Conservation (phyloP, 2,797 vertebrate genomes). For the Lepilemur ruficaudatus region DNA sequence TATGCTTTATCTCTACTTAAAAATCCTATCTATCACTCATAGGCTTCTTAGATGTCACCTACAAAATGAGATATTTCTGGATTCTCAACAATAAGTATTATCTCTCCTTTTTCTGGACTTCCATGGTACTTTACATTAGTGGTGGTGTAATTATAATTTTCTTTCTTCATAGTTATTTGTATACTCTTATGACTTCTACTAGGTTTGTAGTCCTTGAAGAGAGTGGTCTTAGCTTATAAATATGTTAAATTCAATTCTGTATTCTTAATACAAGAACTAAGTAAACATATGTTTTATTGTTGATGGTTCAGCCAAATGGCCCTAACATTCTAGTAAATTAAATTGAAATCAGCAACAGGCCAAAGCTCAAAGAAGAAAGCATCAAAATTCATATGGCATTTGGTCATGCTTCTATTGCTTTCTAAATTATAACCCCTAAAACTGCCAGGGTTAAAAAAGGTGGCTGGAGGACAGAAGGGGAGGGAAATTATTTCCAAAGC, state of each 20-base stretch:
- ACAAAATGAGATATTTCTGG: background rate
- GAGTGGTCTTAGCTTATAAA: background rate
- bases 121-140: background rate
- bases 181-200: background rate
- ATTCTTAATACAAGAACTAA: background rate
- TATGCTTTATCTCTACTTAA: background rate
- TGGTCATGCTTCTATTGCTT: background rate
- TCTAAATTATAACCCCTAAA: constrained; percentile 29
- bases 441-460: background rate
- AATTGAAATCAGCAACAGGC: constrained; percentile 37
- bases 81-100: background rate
- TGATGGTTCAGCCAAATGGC: constrained; percentile 53
- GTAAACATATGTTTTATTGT: constrained; percentile 60
- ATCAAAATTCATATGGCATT: constrained; percentile 44
- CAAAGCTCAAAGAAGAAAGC: constrained; percentile 46
- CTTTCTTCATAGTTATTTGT: constrained; percentile 28
- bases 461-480: background rate
- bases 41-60: background rate
- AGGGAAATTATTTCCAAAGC: background rate
- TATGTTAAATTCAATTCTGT: background rate
- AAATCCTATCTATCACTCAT: background rate
- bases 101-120: background rate
- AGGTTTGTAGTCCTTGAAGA: constrained; percentile 2
- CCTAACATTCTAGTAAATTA: constrained; percentile 48
- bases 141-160: background rate